Percentiles rank a stretch among this genome's conserved stretches.
phyloP scores from a whole-genome alignment of 2,797 vertebrate species.

The Crocodylus rhombifer region DNA sequence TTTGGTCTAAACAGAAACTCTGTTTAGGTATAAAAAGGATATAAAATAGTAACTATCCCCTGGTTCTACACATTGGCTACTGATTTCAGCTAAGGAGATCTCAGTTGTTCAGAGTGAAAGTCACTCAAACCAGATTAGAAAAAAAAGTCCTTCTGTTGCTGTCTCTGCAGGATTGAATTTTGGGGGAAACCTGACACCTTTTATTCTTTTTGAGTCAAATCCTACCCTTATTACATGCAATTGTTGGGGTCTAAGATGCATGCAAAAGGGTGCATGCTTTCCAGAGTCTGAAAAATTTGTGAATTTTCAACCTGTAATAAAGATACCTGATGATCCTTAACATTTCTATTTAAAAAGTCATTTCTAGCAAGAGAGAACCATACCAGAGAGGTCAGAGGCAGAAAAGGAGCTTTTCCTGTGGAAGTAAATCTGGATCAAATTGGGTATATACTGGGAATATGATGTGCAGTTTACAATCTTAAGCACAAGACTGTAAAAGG shows the following conservation, averaged over 20 bases:
- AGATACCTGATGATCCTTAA: background rate
- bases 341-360: background rate
- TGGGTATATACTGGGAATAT: background rate
- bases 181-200: background rate
- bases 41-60: slow-evolving; percentile 21
- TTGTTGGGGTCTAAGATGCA: background rate
- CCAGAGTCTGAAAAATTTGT: background rate
- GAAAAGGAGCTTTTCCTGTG: background rate
- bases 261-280: background rate
- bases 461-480: background rate
- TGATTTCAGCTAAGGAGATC: slow-evolving; percentile 25
- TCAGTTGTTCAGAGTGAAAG: slow-evolving; percentile 45
- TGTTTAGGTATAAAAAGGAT: slow-evolving; percentile 54
- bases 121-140: background rate
- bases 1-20: slow-evolving; percentile 66
- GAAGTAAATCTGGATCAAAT: background rate
- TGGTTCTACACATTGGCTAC: slow-evolving; percentile 32
- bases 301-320: background rate
- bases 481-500: background rate
- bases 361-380: background rate
- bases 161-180: background rate
- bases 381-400: background rate
- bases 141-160: background rate
- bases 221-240: background rate
- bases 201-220: background rate